Conservation (phyloP, 2,113 vertebrate genomes). For the Maylandia zebra region DNA sequence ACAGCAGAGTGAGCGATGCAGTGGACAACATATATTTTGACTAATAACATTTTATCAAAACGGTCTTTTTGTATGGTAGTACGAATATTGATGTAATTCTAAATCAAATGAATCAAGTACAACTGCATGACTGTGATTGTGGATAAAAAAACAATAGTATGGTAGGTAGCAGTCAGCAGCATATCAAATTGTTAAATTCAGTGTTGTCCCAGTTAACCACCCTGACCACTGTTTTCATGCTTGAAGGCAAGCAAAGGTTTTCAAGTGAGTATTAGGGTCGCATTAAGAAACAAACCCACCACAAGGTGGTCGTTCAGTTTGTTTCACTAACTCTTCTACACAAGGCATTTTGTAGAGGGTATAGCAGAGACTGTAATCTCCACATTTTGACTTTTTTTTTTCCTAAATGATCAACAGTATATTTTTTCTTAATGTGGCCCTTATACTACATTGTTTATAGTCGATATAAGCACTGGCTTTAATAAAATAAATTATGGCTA, state of each 20-base stretch:
- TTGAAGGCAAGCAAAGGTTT: not conserved
- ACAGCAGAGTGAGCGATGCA: not conserved
- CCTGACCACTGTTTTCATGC: not conserved
- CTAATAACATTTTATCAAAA: not conserved
- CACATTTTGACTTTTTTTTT: fast-evolving
- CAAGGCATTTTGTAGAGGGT: not conserved
- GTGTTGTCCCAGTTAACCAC: not conserved
- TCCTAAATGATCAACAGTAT: fast-evolving
- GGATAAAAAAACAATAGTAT: not conserved
- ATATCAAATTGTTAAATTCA: not conserved
- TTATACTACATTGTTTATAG: not conserved
- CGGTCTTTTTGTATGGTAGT: fast-evolving
- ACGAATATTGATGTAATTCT: not conserved
- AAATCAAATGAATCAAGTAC: not conserved
- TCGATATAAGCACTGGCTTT: not conserved
- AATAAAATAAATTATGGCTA: not conserved
- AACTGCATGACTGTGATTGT: not conserved
- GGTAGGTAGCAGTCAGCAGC: fast-evolving
- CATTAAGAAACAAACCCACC: not conserved
- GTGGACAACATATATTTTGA: not conserved
- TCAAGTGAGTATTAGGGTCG: not conserved
- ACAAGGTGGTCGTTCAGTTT: not conserved
- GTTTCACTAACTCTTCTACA: not conserved
- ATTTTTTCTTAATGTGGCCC: not conserved
- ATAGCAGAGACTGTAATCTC: not conserved